These are phyloP conservation scores for Mungos mungo DNA, from an alignment of 2,113 vertebrate genomes.

Conservation along the genomic window DNA sequence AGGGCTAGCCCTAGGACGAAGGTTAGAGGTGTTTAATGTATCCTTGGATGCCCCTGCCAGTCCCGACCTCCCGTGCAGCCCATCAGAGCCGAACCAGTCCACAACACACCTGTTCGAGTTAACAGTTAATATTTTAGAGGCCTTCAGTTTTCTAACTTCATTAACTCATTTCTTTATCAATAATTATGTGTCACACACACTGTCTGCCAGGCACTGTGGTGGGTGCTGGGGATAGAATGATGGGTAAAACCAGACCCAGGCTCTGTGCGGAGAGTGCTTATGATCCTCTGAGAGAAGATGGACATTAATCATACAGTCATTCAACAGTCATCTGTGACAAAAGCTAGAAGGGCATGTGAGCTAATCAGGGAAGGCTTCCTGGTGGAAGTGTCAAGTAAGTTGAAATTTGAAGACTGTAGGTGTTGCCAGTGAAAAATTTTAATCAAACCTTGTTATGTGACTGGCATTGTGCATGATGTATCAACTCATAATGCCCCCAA, in stretches of 20 bases:
- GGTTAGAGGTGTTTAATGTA: not conserved
- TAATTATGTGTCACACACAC: not conserved
- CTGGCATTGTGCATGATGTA: not conserved
- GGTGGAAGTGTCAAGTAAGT: not conserved
- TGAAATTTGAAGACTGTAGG: not conserved
- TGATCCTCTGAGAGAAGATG: not conserved
- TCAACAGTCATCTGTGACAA: not conserved
- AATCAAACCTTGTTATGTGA: not conserved
- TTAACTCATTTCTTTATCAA: not conserved
- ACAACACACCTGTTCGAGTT: not conserved
- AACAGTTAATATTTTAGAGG: not conserved
- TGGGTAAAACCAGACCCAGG: not conserved
- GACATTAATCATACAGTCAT: not conserved
- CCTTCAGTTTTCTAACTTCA: not conserved
- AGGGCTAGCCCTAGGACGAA: not conserved
- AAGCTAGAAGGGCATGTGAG: not conserved
- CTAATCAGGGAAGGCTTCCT: not conserved
- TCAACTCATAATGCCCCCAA: not conserved
- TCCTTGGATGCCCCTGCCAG: not conserved
- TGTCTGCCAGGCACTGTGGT: not conserved
- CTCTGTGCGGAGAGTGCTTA: not conserved
- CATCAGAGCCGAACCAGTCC: not conserved
- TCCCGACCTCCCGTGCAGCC: not conserved
- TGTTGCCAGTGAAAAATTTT: not conserved
- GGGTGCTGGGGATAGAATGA: not conserved